Conservation (phyloP, 2,888 invertebrate genomes). For the Lasioglossum morio region DNA sequence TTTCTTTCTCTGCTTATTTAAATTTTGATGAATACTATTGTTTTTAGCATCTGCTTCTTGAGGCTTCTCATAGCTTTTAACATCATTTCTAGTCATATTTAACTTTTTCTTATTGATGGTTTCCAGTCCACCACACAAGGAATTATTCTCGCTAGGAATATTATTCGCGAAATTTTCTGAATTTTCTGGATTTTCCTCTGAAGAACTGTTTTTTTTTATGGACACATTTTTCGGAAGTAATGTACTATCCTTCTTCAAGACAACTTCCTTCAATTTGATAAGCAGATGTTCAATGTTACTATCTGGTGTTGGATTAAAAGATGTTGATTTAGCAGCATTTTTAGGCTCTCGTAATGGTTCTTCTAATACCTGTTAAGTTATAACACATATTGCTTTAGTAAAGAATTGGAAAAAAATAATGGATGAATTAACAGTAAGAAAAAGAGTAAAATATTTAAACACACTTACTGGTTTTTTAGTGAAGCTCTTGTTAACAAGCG, state of each 20-base stretch:
- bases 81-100: not conserved
- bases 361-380: constrained; percentile 18
- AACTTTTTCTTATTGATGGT: not conserved
- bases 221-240: not conserved
- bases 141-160: not conserved
- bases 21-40: not conserved
- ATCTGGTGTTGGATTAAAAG: not conserved
- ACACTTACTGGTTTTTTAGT: not conserved
- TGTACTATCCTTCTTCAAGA: not conserved
- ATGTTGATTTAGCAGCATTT: not conserved
- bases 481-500: fast-evolving
- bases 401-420: not conserved
- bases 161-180: not conserved
- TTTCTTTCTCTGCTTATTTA: no score
- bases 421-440: not conserved
- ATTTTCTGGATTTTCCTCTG: no score
- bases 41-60: not conserved
- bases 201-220: not conserved
- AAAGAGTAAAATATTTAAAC: not conserved
- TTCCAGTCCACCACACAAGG: not conserved
- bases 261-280: not conserved
- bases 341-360: constrained; percentile 51
- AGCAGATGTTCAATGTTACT: not conserved
- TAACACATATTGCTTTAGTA: not conserved
- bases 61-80: not conserved